Percentiles rank a stretch among this genome's conserved stretches.
Evolutionary conservation across 92 coral and sea anemone species (phyloP).

Genomic region (Phenganax stokvisi): DNA sequence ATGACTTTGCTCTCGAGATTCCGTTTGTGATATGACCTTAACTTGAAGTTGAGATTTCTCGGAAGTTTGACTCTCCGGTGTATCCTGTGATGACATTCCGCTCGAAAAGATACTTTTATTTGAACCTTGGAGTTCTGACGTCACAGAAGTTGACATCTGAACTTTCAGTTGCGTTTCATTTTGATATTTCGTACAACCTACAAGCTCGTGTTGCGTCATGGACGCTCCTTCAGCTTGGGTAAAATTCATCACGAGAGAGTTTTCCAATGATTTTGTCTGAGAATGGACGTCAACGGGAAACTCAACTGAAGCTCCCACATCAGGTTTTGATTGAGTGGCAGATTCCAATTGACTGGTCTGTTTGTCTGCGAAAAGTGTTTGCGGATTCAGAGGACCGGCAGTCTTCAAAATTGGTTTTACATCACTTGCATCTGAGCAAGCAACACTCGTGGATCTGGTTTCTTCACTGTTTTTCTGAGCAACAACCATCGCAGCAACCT

Average conservation of each 20-base stretch:
- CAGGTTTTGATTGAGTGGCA: neutral
- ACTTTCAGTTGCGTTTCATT: neutral
- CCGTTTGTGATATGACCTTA: neutral
- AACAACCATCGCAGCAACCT: slow-evolving; percentile 9
- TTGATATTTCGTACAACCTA: neutral
- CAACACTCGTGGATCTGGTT: neutral
- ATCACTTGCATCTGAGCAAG: slow-evolving; percentile 1
- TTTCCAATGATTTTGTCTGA: neutral
- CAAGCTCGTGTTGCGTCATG: neutral
- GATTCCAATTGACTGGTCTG: slow-evolving; percentile 1
- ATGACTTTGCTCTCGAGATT: neutral
- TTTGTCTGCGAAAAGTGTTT: neutral
- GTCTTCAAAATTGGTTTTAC: neutral
- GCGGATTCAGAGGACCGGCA: neutral
- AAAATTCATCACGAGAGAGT: neutral
- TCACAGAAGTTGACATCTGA: slow-evolving; percentile 1
- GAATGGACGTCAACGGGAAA: neutral
- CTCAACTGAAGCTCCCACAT: neutral
- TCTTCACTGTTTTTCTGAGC: slow-evolving; percentile 6
- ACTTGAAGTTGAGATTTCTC: neutral
- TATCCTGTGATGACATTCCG: neutral
- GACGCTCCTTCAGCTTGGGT: neutral
- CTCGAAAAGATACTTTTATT: neutral
- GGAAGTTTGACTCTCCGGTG: neutral
- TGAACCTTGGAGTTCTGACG: neutral